Percentiles rank a stretch among this genome's conserved stretches.
Conservation (phyloP, 2,888 invertebrate genomes). For the Nowickia ferox region DNA sequence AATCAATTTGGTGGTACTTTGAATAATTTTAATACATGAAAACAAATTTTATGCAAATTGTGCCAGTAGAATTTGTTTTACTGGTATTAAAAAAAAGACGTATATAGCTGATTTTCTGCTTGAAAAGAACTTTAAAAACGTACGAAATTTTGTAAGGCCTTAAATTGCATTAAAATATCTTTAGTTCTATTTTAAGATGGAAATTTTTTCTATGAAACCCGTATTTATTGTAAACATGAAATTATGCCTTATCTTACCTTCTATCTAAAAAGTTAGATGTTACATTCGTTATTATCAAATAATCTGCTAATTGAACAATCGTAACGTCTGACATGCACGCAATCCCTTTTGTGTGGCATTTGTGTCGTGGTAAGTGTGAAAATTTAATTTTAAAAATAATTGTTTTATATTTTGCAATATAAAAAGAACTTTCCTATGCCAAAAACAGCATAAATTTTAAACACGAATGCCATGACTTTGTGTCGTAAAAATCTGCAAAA, state of each 20-base stretch:
- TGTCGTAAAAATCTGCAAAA: not conserved
- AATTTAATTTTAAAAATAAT: conserved; percentile 29
- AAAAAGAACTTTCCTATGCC: not conserved
- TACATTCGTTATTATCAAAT: conserved; percentile 36
- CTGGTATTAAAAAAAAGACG: too few species aligned
- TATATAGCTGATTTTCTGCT: too few species aligned
- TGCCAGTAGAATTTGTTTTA: too few species aligned
- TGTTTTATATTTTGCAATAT: conserved; percentile 7
- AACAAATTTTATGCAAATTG: too few species aligned
- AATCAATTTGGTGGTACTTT: not conserved
- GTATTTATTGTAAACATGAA: too few species aligned
- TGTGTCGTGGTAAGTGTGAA: conserved; percentile 42
- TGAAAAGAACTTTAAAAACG: too few species aligned
- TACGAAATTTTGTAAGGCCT: too few species aligned
- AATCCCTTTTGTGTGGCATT: not conserved
- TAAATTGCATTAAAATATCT: too few species aligned
- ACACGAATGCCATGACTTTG: conserved; percentile 41
- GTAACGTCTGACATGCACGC: conserved; percentile 41
- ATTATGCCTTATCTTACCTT: too few species aligned
- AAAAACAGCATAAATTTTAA: not conserved
- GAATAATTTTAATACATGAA: not conserved
- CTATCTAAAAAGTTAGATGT: too few species aligned
- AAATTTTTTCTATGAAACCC: too few species aligned
- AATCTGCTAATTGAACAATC: conserved; percentile 56
- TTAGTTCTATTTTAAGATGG: too few species aligned